Evolutionary conservation across 2,797 vertebrate species (phyloP).

Genomic region (Sebastolobus alascanus): DNA sequence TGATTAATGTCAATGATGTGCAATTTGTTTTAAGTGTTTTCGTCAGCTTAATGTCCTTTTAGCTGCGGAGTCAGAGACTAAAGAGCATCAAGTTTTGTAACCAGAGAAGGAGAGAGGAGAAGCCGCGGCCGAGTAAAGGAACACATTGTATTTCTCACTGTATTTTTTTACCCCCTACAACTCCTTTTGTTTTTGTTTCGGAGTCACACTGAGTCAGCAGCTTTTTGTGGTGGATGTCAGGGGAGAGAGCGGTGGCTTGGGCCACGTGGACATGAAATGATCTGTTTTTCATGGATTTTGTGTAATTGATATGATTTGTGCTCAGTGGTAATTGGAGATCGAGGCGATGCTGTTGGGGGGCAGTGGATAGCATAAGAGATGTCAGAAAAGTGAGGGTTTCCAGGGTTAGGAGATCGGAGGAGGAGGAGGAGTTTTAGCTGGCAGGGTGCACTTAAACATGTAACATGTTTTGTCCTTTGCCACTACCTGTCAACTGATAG

Average conservation of each 20-base stretch:
- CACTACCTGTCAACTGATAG: conserved; percentile 47
- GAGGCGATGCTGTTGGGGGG: conserved; percentile 44
- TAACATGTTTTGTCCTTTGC: conserved; percentile 28
- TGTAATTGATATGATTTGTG: conserved; percentile 83
- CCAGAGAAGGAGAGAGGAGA: conserved; percentile 49
- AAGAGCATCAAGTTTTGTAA: conserved; percentile 59
- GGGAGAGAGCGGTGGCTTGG: conserved; percentile 48
- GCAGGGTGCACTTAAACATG: conserved; percentile 21
- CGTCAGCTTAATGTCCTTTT: conserved; percentile 48
- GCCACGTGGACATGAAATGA: conserved; percentile 76
- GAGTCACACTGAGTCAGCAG: conserved; percentile 79
- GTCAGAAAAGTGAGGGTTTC: conserved; percentile 51
- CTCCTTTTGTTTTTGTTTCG: conserved; percentile 72
- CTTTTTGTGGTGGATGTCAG: conserved; percentile 60
- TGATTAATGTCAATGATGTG: conserved; percentile 36
- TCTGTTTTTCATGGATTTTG: conserved; percentile 82
- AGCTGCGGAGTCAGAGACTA: conserved; percentile 34
- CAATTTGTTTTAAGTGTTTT: conserved; percentile 43
- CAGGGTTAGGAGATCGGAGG: conserved; percentile 21
- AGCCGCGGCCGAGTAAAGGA: conserved; percentile 41
- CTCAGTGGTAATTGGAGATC: conserved; percentile 72
- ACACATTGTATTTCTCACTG: conserved; percentile 55
- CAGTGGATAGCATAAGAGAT: conserved; percentile 53
- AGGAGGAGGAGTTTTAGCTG: conserved; percentile 52
- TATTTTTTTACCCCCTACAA: conserved; percentile 39